Conservation (phyloP, 2,113 vertebrate genomes). For the Ictalurus furcatus region DNA sequence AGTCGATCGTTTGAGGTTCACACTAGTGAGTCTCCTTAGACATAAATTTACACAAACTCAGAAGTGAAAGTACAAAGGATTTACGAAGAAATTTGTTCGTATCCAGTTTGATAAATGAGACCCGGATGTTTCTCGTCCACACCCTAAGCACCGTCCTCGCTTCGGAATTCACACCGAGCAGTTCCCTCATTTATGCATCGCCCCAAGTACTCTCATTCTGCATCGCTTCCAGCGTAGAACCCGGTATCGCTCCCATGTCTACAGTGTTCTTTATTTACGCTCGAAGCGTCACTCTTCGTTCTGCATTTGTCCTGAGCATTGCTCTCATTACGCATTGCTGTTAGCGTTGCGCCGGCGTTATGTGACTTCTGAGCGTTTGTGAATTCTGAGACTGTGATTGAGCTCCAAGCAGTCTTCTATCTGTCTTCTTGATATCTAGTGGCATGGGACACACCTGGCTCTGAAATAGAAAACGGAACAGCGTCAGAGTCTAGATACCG, state of each 20-base stretch:
- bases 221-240: neutral
- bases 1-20: neutral
- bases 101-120: neutral
- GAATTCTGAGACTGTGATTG: neutral
- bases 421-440: slow-evolving; percentile 46
- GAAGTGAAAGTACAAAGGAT: neutral
- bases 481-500: slow-evolving; percentile 7
- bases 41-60: neutral
- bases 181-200: neutral
- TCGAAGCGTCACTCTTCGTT: neutral
- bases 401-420: slow-evolving; percentile 14
- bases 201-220: neutral
- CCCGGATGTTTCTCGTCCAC: neutral
- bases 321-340: neutral
- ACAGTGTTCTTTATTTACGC: slow-evolving; percentile 6
- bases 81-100: neutral
- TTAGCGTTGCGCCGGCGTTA: neutral
- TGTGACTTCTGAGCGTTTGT: neutral
- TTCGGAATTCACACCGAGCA: neutral
- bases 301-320: neutral
- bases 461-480: slow-evolving; percentile 21
- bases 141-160: neutral
- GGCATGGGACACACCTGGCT: slow-evolving; percentile 22
- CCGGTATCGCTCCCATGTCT: neutral
- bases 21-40: too few relatives aligned